These are phyloP conservation scores for Listrodromus nycthemerus DNA, from an alignment of 2,888 invertebrate genomes.

Conservation along the genomic window DNA sequence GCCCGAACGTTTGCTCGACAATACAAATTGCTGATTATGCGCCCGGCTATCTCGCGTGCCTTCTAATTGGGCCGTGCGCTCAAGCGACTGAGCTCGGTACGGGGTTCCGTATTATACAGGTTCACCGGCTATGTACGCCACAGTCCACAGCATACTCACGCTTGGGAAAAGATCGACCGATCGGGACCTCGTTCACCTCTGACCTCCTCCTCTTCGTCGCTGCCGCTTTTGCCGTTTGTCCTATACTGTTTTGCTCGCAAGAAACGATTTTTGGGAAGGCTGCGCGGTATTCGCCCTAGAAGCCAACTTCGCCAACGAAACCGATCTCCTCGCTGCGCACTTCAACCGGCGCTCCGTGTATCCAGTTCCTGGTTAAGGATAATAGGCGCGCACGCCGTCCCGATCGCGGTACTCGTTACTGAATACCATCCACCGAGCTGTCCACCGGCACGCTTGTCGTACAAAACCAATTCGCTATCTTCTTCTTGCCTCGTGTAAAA, in stretches of 20 bases:
- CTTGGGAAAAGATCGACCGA: slow-evolving; percentile 80
- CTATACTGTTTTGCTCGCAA: slow-evolving; percentile 13
- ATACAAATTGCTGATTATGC: slow-evolving; percentile 81
- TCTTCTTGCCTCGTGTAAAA: slow-evolving; percentile 40
- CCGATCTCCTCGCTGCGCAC: slow-evolving; percentile 12
- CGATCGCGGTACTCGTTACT: slow-evolving; percentile 33
- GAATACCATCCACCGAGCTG: slow-evolving; percentile 23
- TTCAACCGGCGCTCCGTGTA: background rate
- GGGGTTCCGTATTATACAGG: slow-evolving; percentile 41
- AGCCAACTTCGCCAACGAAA: slow-evolving; percentile 17
- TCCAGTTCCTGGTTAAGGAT: slow-evolving; percentile 44
- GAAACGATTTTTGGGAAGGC: slow-evolving; percentile 54
- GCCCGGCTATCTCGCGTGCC: slow-evolving; percentile 76
- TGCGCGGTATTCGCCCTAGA: background rate
- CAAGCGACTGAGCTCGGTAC: slow-evolving; percentile 41
- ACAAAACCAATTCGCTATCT: slow-evolving; percentile 9
- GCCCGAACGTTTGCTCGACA: slow-evolving; percentile 70
- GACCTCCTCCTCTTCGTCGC: slow-evolving; percentile 54
- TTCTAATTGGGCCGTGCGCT: slow-evolving; percentile 79
- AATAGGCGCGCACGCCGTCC: slow-evolving; percentile 6
- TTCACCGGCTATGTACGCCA: slow-evolving; percentile 23
- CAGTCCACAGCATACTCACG: slow-evolving; percentile 57
- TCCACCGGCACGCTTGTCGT: slow-evolving; percentile 8
- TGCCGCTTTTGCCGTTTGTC: slow-evolving; percentile 46
- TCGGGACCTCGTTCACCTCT: slow-evolving; percentile 80